Conservation (phyloP, 2,797 vertebrate genomes). For the Poecilia wingei region DNA sequence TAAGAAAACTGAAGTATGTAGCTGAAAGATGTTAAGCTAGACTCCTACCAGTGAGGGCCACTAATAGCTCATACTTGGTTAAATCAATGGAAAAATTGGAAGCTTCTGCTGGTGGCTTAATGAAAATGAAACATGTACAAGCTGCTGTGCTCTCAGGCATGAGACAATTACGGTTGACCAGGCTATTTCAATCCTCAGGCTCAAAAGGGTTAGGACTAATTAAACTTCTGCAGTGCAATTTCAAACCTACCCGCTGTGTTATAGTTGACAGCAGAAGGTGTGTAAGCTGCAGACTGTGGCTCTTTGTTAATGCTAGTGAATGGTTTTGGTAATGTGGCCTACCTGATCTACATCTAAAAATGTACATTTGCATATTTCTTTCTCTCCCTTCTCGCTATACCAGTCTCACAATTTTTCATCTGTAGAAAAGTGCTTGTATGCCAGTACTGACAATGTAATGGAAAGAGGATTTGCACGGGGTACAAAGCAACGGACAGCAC, state of each 20-base stretch:
- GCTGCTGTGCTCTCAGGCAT: neutral
- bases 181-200: neutral
- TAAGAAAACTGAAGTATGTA: neutral
- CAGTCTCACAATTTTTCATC: conserved; percentile 49
- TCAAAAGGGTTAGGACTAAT: neutral
- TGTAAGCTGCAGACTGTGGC: neutral
- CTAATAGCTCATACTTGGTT: neutral
- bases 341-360: neutral
- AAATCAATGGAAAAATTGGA: neutral
- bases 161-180: neutral
- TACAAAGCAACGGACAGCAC: conserved; percentile 44
- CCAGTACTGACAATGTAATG: conserved; percentile 61
- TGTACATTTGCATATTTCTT: neutral
- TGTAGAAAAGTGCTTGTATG: conserved; percentile 62
- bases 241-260: neutral
- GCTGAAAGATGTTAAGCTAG: neutral
- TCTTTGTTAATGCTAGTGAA: neutral
- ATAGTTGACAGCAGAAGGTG: neutral
- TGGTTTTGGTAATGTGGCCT: neutral
- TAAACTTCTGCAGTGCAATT: neutral
- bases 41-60: neutral
- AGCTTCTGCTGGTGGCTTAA: neutral
- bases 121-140: neutral
- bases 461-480: conserved; percentile 50
- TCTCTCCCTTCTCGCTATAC: neutral